Evolutionary conservation across 2,797 vertebrate genomes (phyloP), one percentile per base, ranked within the genome.

Genomic region (Microtus californicus): DNA sequence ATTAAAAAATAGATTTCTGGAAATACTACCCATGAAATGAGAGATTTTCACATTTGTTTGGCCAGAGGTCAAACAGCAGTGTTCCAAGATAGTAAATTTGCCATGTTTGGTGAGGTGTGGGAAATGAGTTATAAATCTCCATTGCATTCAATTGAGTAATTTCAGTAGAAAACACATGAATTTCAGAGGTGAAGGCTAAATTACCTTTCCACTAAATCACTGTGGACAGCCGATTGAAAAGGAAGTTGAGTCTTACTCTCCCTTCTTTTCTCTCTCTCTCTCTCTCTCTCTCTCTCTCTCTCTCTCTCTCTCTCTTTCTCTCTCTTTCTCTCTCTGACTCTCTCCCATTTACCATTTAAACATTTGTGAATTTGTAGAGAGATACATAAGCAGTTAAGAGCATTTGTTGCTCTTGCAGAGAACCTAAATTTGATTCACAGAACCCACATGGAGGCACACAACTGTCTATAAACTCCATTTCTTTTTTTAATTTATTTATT

Each of bases 71-170:
- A 92, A 96, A 78, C 61, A 90, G 31, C 61, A 90, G n/a, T 83
- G 23, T 94, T 93, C 94, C 73, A 91, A 88, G 90, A 76, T 61
- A 89, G 82, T 93, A 95, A 97, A 97, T 97, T 93, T 93, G 14
- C 71, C 27, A 82, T 95, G 76, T 95, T 95, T 90, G 79, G 82
- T 76, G 83, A 93, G 27, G 59, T 94, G 74, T 96, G 59, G 79
- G 96, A 93, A 96, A 82, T 93, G 76, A 94, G 59, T 87, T 93
- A 95, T 92, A 96, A 96, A 94, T 95, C 93, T 96, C 71, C 92
- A 48, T 91, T 91, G 78, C 89, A 51, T 94, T 91, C 93, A 95
- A 0, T 10, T 91, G 87, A 96, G 61, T 96, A 94, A 94, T 96
- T 95, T 97, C 48, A 94, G 80, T 82, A 82, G 90, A 91, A 97